Evolutionary conservation across 2,888 invertebrate species (phyloP), one percentile per base, ranked within the genome.

Genomic region (Peribatodes rhomboidaria): DNA sequence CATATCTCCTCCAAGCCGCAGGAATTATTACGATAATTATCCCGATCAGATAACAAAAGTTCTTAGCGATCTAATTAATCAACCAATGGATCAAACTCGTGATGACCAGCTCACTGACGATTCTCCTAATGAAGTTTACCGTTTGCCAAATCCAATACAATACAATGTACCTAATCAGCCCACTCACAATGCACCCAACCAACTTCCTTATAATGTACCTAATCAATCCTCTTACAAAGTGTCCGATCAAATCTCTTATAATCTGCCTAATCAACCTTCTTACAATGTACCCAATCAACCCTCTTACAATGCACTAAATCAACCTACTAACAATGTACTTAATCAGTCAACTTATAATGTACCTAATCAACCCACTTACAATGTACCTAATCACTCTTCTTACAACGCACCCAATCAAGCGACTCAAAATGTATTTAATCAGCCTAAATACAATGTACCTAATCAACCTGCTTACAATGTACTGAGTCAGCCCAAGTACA

Each of bases 21-120:
- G 70, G 74, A 68, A 72, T 68, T 72, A 75, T 71, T 63, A 73
- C 69, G 47, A 56, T 1, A 58, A 11, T 33, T n/a, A 58, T 20
- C 46, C 65, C 14, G 13, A 56, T 22, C 39, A 56, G 16, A 65
- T 64, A 9, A 35, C 54, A 11, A 54, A 47, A 52, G 33, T 52
- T 13, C 39, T 56, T 14, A 16, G 13, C n/a, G 39, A 65, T 61
- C 46, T 59, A n/a, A 33, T 47, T 42, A 59, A 49, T 49, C 61
- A 60, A 66, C 72, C 54, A 68, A 37, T 39, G 10, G 55, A 68
- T 33, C 42, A 57, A 27, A 50, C 20, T 18, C 59, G 53, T 14
- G 27, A 61, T 11, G 47, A 61, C 54, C 71, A 69, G 16, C 46
- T 55, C n/a, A 1, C 10, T 13, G 33, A 44, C 18, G 41, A 44